phyloP scores from a whole-genome alignment of 2,888 invertebrate genomes.

The Caenorhabditis auriculariae region DNA sequence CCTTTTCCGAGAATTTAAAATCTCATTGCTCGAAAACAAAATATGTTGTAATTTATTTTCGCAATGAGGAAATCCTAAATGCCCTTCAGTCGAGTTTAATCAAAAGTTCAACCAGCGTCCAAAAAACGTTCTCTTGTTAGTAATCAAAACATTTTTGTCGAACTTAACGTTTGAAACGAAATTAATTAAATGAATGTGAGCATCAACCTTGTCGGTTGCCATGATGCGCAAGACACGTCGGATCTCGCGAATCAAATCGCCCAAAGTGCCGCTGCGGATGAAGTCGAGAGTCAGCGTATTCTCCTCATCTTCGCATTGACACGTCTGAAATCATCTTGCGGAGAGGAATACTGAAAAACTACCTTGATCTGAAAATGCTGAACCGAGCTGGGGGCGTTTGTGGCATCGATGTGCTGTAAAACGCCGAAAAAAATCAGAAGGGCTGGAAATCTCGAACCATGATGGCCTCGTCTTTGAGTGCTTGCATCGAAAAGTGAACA shows the following conservation, averaged over 20 bases:
- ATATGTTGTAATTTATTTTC: not conserved
- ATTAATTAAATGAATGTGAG: not conserved
- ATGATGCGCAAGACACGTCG: conserved; percentile 44
- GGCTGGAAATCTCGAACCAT: too few species aligned
- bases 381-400: too few species aligned
- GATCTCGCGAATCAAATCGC: conserved; percentile 45
- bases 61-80: not conserved
- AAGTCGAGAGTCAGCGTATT: conserved; percentile 33
- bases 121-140: not conserved
- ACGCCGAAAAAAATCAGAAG: conserved; percentile 52
- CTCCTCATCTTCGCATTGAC: conserved; percentile 44
- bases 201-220: conserved; percentile 40
- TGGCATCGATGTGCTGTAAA: conserved; percentile 1
- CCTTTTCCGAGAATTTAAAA: too few species aligned
- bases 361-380: not conserved
- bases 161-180: not conserved
- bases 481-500: conserved; percentile 43
- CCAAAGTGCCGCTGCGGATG: conserved; percentile 34
- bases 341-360: conserved; percentile 9
- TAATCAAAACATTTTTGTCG: not conserved
- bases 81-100: too few species aligned
- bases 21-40: too few species aligned
- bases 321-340: conserved; percentile 17
- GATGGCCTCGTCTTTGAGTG: conserved; percentile 40
- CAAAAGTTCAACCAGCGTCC: too few species aligned